Percentiles rank a stretch among this genome's conserved stretches.
Conservation (phyloP, 1,140 invertebrate genomes). For the Cyrtorhinus lividipennis region DNA sequence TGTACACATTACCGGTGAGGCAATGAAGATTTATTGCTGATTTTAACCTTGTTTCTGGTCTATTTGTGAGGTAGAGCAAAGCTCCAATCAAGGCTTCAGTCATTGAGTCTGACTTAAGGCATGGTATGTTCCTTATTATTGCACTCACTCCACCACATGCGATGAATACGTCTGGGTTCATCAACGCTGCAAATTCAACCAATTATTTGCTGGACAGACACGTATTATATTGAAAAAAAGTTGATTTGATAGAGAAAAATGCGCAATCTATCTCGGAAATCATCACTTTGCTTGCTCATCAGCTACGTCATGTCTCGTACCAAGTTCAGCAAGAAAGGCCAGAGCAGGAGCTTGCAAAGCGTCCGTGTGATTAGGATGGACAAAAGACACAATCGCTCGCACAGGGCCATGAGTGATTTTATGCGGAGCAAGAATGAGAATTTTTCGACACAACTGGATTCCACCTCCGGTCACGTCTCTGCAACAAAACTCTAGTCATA, state of each 20-base stretch:
- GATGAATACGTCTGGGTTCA: slow-evolving; percentile 68
- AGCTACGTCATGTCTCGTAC: not conserved
- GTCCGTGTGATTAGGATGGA: slow-evolving; percentile 18
- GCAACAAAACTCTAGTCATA: not conserved
- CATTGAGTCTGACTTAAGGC: slow-evolving; percentile 39
- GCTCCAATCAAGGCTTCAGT: slow-evolving; percentile 72
- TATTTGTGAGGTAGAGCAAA: slow-evolving; percentile 73
- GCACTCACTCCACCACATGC: slow-evolving; percentile 68
- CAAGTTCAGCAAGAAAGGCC: slow-evolving; percentile 20
- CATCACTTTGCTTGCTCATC: no score
- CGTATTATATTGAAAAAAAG: slow-evolving; percentile 14
- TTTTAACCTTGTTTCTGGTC: slow-evolving; percentile 58
- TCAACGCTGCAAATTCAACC: slow-evolving; percentile 42
- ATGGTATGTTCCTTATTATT: slow-evolving; percentile 60
- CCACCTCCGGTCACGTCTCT: slow-evolving; percentile 19
- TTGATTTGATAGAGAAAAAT: slow-evolving; percentile 18
- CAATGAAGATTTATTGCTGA: slow-evolving; percentile 63
- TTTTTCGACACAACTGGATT: slow-evolving; percentile 17
- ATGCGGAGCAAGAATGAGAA: slow-evolving; percentile 12
- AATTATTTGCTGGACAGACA: no score
- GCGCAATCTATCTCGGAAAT: slow-evolving; percentile 17
- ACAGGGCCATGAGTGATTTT: slow-evolving; percentile 19
- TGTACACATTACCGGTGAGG: slow-evolving; percentile 65
- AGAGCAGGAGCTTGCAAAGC: slow-evolving; percentile 17
- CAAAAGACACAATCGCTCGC: slow-evolving; percentile 15